A percentile compares a stretch with the other conserved stretches of the same genome.
phyloP scores from a whole-genome alignment of 2,888 invertebrate species.

The Volucella inanis region DNA sequence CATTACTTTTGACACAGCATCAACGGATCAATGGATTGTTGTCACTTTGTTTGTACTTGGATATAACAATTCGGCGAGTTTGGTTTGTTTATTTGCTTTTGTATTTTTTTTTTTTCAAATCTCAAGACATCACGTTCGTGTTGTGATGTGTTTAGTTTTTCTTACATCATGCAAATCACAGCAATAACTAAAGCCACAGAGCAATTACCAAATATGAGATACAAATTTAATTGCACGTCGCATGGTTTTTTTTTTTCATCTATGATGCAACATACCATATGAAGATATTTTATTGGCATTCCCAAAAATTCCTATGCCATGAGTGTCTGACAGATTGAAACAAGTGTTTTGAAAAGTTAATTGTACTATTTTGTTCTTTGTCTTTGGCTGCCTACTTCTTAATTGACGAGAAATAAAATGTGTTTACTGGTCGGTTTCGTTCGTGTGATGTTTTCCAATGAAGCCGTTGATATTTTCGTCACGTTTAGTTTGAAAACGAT shows the following conservation, averaged over 20 bases:
- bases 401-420: slow-evolving; percentile 1
- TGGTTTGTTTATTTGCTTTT: too few species aligned
- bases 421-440: not conserved
- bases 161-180: slow-evolving; percentile 42
- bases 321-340: slow-evolving; percentile 21
- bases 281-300: slow-evolving; percentile 30
- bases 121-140: slow-evolving; percentile 25
- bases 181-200: not conserved
- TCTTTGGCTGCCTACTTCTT: not conserved
- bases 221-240: slow-evolving; percentile 49
- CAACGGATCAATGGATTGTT: slow-evolving; percentile 21
- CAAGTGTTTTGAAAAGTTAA: slow-evolving; percentile 3
- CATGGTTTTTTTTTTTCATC: slow-evolving; percentile 3
- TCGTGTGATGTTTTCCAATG: slow-evolving; percentile 27
- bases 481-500: slow-evolving; percentile 8
- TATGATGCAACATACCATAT: slow-evolving; percentile 31
- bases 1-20: slow-evolving; percentile 36
- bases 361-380: slow-evolving; percentile 33
- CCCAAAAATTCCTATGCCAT: not conserved
- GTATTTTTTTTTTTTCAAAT: slow-evolving; percentile 17
- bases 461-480: slow-evolving; percentile 18
- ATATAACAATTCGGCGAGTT: slow-evolving; percentile 41
- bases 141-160: slow-evolving; percentile 7
- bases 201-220: slow-evolving; percentile 49
- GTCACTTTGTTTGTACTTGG: slow-evolving; percentile 21